A percentile compares a stretch with the other conserved stretches of the same genome.
phyloP scores from a whole-genome alignment of 2,113 vertebrate species.

The Morone saxatilis region DNA sequence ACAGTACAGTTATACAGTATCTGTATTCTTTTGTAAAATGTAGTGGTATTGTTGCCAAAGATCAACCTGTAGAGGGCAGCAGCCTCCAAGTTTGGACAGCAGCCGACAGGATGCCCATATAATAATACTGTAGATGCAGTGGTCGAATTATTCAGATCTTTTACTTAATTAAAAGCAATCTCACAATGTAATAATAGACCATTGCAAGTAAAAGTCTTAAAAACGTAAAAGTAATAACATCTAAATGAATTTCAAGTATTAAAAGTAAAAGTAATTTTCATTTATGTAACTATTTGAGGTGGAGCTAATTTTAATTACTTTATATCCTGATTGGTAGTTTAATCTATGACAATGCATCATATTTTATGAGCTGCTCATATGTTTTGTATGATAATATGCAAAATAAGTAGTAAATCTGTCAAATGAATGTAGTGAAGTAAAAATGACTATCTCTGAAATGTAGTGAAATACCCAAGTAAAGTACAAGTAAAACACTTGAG shows the following conservation, averaged over 20 bases:
- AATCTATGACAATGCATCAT: background rate
- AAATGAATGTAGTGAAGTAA: background rate
- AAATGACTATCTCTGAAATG: background rate
- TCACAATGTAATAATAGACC: background rate
- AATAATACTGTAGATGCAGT: background rate
- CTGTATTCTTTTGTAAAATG: background rate
- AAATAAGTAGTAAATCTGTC: background rate
- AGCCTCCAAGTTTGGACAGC: slow-evolving; percentile 21
- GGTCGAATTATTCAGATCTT: background rate
- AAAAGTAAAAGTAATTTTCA: background rate
- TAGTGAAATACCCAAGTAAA: background rate
- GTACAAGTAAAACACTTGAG: background rate
- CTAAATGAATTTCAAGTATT: background rate
- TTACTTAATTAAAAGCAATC: background rate
- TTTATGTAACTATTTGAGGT: background rate
- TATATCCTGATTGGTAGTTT: background rate
- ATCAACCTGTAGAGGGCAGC: slow-evolving; percentile 58
- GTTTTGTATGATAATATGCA: background rate
- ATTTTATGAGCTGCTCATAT: background rate
- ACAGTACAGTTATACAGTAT: background rate
- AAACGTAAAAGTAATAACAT: no score
- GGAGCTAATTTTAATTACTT: background rate
- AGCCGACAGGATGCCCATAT: background rate
- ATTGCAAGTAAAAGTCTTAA: background rate
- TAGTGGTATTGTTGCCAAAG: background rate